Evolutionary conservation across 1,140 invertebrate species (phyloP).

Genomic region (Drosophila tsacasi): DNA sequence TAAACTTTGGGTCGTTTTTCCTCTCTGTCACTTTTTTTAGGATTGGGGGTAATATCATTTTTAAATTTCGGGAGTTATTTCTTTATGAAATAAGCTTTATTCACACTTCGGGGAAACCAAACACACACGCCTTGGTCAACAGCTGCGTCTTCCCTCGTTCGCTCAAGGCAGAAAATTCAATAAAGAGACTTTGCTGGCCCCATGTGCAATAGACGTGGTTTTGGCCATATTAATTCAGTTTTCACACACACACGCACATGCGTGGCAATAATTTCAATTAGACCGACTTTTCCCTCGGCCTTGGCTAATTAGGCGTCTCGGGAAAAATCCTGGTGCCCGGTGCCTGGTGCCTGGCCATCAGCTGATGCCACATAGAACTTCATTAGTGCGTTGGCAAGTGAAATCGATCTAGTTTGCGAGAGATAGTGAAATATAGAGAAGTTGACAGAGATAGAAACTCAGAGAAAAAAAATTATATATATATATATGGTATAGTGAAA

Average conservation of each 20-base stretch:
- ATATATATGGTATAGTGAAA: too few relatives aligned
- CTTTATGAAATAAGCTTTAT: constrained; percentile 5
- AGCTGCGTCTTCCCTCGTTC: constrained; percentile 49
- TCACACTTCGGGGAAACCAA: constrained; percentile 31
- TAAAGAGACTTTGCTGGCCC: constrained; percentile 66
- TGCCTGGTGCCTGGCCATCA: constrained; percentile 1
- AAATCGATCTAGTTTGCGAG: too few relatives aligned
- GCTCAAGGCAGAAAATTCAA: constrained; percentile 58
- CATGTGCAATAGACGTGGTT: constrained; percentile 44
- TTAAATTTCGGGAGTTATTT: too few relatives aligned
- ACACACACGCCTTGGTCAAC: constrained; percentile 41
- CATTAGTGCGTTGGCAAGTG: constrained; percentile 43
- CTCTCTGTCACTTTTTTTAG: too few relatives aligned
- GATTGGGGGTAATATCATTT: too few relatives aligned
- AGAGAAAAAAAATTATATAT: too few relatives aligned
- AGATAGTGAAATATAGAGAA: too few relatives aligned
- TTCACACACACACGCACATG: constrained; percentile 24
- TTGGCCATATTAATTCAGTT: constrained; percentile 57
- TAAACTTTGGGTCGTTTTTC: too few relatives aligned
- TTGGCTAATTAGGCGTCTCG: constrained; percentile 65
- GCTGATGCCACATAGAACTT: constrained; percentile 14
- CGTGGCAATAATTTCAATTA: constrained; percentile 68
- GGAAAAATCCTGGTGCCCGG: constrained; percentile 37
- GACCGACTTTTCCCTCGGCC: constrained; percentile 35
- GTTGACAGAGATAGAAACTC: too few relatives aligned